Evolutionary conservation across 37 sponge, comb jelly and placozoan species (phyloP).

Genomic region (Agelas oroides): DNA sequence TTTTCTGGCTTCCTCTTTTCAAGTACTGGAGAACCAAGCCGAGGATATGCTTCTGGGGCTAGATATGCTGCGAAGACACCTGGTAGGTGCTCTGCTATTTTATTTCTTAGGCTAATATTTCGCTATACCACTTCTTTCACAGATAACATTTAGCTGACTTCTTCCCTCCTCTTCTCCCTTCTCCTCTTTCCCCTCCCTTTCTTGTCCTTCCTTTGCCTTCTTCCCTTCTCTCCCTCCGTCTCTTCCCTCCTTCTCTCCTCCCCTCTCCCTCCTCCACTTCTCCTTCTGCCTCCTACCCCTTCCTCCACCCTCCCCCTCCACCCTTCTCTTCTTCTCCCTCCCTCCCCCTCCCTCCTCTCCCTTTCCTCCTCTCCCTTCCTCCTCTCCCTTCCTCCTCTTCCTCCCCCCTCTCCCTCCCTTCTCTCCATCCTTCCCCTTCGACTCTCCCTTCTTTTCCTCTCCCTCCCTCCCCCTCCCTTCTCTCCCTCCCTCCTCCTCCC

Average conservation of each 20-base stretch:
- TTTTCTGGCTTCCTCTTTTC: conserved; percentile 89
- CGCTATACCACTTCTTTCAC: background rate
- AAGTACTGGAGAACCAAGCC: conserved; percentile 82
- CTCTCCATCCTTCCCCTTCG: too few relatives aligned
- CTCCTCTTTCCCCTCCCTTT: background rate
- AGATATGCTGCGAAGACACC: conserved; percentile 97
- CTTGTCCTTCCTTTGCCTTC: background rate
- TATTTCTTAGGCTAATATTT: too few relatives aligned
- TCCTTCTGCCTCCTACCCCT: background rate
- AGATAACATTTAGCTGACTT: background rate
- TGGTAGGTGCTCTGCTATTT: conserved; percentile 76
- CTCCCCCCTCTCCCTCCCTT: too few relatives aligned
- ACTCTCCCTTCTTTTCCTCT: background rate
- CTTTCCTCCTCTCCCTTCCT: background rate
- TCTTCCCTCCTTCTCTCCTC: too few relatives aligned
- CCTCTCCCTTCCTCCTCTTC: background rate
- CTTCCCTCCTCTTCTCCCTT: background rate
- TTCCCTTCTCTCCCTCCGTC: background rate
- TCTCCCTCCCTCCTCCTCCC: background rate
- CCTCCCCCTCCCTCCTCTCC: background rate
- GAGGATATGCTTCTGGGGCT: conserved; percentile 94
- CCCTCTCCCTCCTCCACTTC: too few relatives aligned
- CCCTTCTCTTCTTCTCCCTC: background rate
- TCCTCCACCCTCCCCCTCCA: background rate
- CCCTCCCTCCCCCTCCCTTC: too few relatives aligned